phyloP scores from a whole-genome alignment of 2,797 vertebrate species.

The Lycodopsis pacificus region DNA sequence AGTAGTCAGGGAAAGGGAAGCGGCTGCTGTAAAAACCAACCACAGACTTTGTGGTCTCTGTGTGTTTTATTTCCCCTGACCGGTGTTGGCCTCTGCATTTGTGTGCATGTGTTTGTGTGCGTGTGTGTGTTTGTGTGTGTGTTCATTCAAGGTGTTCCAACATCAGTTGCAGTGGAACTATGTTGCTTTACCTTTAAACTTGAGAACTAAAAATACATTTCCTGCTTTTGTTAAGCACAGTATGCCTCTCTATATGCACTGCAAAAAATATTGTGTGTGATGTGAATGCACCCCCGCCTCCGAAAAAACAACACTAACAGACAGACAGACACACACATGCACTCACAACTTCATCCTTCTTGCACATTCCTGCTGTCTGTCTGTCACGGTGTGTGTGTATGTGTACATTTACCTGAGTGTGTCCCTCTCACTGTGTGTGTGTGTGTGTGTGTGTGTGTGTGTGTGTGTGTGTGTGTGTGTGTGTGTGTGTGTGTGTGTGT shows the following conservation, averaged over 20 bases:
- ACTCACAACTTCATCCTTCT: constrained; percentile 37
- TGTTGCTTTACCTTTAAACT: constrained; percentile 73
- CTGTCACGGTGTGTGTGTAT: constrained; percentile 31
- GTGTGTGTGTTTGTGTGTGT: constrained; percentile 32
- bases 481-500: not conserved
- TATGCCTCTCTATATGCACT: constrained; percentile 53
- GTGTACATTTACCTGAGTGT: constrained; percentile 40
- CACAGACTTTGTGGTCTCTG: constrained; percentile 71
- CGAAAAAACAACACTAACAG: constrained; percentile 20
- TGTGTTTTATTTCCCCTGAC: constrained; percentile 69
- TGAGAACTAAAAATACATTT: constrained; percentile 77
- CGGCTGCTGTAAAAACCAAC: constrained; percentile 74
- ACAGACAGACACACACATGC: not conserved
- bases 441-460: constrained; percentile 22
- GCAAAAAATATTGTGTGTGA: constrained; percentile 43
- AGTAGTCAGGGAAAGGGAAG: constrained; percentile 80
- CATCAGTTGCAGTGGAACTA: constrained; percentile 49
- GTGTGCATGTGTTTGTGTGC: constrained; percentile 33
- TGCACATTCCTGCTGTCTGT: constrained; percentile 43
- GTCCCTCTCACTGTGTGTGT: constrained; percentile 20
- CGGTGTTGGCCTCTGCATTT: constrained; percentile 58
- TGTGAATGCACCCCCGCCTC: constrained; percentile 30
- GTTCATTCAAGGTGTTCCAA: constrained; percentile 54
- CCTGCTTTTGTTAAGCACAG: constrained; percentile 79
- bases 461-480: not conserved